A percentile compares a stretch with the other conserved stretches of the same genome.
These are phyloP conservation scores for Amblyjoppa proteus DNA, from an alignment of 2,888 invertebrate species.

Conservation along the genomic window DNA sequence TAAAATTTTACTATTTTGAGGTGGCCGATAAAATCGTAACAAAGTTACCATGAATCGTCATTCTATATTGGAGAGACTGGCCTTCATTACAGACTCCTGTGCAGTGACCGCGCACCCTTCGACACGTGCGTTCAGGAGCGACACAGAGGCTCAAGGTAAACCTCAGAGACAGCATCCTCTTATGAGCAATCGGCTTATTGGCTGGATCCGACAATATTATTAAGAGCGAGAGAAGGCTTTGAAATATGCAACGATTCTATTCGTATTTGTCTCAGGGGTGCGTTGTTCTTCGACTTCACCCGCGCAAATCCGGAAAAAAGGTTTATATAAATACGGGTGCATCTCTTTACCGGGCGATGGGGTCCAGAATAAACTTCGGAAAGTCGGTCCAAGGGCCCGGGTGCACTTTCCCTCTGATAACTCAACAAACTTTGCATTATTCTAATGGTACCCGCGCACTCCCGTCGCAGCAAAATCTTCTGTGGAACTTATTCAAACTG, in stretches of 20 bases:
- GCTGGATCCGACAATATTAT: background rate
- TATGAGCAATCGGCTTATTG: background rate
- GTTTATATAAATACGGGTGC: conserved; percentile 40
- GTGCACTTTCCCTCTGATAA: conserved; percentile 33
- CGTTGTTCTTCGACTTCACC: conserved; percentile 14
- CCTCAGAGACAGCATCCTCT: background rate
- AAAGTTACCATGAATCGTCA: no score
- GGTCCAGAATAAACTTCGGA: conserved; percentile 37
- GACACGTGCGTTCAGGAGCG: background rate
- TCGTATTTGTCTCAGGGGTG: conserved; percentile 21
- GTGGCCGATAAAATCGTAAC: background rate
- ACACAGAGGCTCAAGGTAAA: background rate
- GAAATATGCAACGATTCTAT: conserved; percentile 19
- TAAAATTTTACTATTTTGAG: background rate
- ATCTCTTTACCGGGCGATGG: conserved; percentile 16
- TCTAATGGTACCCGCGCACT: conserved; percentile 25
- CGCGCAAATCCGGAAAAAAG: conserved; percentile 42
- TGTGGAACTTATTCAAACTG: conserved; percentile 17
- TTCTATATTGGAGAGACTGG: no score
- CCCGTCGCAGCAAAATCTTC: background rate
- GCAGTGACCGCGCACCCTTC: background rate
- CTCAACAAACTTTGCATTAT: conserved; percentile 55
- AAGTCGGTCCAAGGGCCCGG: conserved; percentile 27
- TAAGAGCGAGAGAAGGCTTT: background rate
- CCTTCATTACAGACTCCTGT: no score